Conservation (phyloP, 2,797 vertebrate genomes). For the Morelia viridis region DNA sequence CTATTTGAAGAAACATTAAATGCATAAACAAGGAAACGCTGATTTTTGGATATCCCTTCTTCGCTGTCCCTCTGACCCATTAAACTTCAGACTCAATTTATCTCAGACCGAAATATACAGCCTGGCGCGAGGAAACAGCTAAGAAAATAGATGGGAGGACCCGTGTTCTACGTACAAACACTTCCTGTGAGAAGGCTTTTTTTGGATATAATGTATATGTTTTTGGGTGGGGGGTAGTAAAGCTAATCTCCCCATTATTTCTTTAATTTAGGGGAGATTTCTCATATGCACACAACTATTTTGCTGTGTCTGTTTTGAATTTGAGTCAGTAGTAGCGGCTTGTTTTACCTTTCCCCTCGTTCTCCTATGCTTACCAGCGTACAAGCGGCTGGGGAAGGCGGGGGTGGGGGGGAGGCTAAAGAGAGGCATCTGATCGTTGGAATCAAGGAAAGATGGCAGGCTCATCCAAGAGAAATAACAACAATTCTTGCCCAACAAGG, state of each 20-base stretch:
- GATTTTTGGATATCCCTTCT: neutral
- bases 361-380: neutral
- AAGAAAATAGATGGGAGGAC: neutral
- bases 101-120: neutral
- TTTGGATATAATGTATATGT: neutral
- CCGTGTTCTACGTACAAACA: neutral
- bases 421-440: neutral
- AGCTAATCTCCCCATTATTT: neutral
- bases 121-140: neutral
- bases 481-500: neutral
- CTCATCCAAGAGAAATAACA: neutral
- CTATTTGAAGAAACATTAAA: neutral
- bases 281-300: neutral
- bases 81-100: neutral
- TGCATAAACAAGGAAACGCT: neutral
- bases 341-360: neutral
- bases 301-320: neutral
- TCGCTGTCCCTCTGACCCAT: neutral
- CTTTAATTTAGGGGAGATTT: neutral
- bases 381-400: too few species aligned
- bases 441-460: neutral
- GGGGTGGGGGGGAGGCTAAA: too few species aligned
- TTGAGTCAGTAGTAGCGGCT: neutral
- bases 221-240: too few species aligned
- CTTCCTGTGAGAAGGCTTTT: neutral